phyloP scores from a whole-genome alignment of 2,888 invertebrate genomes.

The Arge pagana region DNA sequence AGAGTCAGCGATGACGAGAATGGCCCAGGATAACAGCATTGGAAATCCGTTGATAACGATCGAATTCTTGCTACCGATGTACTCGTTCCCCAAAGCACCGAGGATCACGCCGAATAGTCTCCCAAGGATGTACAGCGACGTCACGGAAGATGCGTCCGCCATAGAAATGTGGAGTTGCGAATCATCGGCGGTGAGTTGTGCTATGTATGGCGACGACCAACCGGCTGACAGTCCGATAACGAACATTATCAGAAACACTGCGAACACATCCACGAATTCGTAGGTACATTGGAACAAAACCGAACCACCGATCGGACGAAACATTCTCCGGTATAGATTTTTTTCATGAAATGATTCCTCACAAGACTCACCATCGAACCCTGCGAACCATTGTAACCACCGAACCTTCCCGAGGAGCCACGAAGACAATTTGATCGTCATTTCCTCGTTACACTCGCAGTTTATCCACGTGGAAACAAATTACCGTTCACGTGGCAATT shows the following conservation, averaged over 20 bases:
- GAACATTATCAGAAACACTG: constrained; percentile 39
- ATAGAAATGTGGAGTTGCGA: constrained; percentile 34
- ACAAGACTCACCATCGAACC: too few relatives aligned
- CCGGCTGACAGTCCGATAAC: constrained; percentile 38
- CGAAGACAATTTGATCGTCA: too few relatives aligned
- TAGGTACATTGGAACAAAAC: constrained; percentile 30
- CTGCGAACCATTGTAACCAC: too few relatives aligned
- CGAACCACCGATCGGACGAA: constrained; percentile 22
- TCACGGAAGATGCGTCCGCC: constrained; percentile 44
- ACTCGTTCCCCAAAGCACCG: constrained; percentile 34
- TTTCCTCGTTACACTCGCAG: too few relatives aligned
- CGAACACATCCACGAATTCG: constrained; percentile 20
- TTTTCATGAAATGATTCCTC: too few relatives aligned
- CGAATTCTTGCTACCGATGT: constrained; percentile 40
- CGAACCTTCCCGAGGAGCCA: too few relatives aligned
- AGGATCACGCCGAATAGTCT: constrained; percentile 38
- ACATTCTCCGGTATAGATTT: constrained; percentile 13
- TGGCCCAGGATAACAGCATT: constrained; percentile 37
- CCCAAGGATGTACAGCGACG: constrained; percentile 41
- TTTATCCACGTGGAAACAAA: too few relatives aligned
- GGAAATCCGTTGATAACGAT: constrained; percentile 35
- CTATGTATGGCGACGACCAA: constrained; percentile 46
- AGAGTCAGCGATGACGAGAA: constrained; percentile 33
- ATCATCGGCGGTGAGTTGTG: constrained; percentile 31
- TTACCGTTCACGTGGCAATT: too few relatives aligned